Evolutionary conservation across 2,113 vertebrate genomes (phyloP), one percentile per base, ranked within the genome.

Genomic region (Upupa epops): DNA sequence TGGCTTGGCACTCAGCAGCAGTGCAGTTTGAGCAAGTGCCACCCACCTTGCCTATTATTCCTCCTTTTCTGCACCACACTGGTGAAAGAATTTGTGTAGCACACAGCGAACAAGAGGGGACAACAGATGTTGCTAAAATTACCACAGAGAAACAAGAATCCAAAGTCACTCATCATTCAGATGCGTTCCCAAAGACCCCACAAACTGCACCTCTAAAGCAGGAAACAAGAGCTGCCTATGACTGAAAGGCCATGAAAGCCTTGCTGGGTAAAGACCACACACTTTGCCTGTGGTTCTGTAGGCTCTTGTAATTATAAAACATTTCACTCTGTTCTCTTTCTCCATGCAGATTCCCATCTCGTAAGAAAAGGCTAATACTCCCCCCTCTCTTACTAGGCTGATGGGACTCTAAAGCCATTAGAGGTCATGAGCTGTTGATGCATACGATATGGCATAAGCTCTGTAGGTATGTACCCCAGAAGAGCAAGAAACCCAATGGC

Each of bases 71-170:
- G 84, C 31, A 75, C 56, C 46, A 82, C 21, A 26, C 73, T 37
- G 77, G 83, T 49, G 69, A 92, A 93, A 86, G 55, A 40, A 65
- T 85, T 92, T 83, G 73, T 78, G 80, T 88, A 83, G 73, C 56
- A 86, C 74, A 55, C 66, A 69, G n/a, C 29, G 74, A 92, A 87
- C 24, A 61, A 93, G 71, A 40, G 7, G 49, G 59, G 81, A 87
- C 77, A 91, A 94, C 77, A 93, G 77, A 89, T 55, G 70, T 69
- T 87, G 58, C 93, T 82, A 81, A 94, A 90, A 94, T 87, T 89
- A 89, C 82, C 84, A 48, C 65, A 48, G 88, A 51, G 69, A 91
- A 90, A 86, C 52, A 77, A 90, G 88, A 86, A 1, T 32, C 17
- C 26, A 13, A 51, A 89, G 63, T 89, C 77, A 82, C 49, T 64